phyloP scores from a whole-genome alignment of 2,888 invertebrate genomes.

The Caenorhabditis virilis region DNA sequence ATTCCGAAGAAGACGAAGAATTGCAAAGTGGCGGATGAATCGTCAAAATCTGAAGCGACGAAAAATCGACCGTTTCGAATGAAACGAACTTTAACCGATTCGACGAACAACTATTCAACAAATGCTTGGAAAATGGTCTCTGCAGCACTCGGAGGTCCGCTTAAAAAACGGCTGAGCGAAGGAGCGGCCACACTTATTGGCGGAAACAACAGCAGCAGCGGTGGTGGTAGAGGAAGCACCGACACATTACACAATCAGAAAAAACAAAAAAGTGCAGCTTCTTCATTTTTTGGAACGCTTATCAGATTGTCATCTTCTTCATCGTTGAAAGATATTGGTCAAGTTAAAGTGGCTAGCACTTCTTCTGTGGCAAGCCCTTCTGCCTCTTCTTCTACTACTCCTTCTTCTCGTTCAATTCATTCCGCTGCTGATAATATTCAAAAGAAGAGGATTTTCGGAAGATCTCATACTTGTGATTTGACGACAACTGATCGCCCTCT shows the following conservation, averaged over 20 bases:
- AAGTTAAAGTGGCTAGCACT: not conserved
- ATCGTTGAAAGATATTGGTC: not conserved
- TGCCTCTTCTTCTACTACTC: conserved; percentile 13
- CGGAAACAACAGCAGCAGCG: conserved; percentile 10
- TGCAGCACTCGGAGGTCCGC: conserved; percentile 33
- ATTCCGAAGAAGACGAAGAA: conserved; percentile 20
- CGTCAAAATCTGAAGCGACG: conserved; percentile 23
- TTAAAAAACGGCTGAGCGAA: conserved; percentile 40
- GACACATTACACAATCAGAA: conserved; percentile 6
- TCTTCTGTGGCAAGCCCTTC: conserved; percentile 1
- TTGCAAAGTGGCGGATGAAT: conserved; percentile 27
- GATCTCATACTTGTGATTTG: not conserved
- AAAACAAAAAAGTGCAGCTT: conserved; percentile 31
- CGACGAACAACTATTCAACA: conserved; percentile 23
- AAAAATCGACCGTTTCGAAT: conserved; percentile 17
- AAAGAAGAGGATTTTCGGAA: too few species aligned
- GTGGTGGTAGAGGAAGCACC: conserved; percentile 1
- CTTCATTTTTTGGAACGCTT: conserved; percentile 36
- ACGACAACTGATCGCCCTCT: conserved; percentile 1
- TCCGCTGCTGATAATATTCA: too few species aligned
- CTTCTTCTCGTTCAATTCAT: too few species aligned
- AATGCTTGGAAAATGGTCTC: conserved; percentile 20
- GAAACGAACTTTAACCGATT: conserved; percentile 34
- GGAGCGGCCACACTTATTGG: conserved; percentile 18
- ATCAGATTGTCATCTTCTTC: conserved; percentile 22